Percentiles rank a stretch among this genome's conserved stretches.
phyloP scores from a whole-genome alignment of 2,797 vertebrate species.

The Pseudomugil tenellus region DNA sequence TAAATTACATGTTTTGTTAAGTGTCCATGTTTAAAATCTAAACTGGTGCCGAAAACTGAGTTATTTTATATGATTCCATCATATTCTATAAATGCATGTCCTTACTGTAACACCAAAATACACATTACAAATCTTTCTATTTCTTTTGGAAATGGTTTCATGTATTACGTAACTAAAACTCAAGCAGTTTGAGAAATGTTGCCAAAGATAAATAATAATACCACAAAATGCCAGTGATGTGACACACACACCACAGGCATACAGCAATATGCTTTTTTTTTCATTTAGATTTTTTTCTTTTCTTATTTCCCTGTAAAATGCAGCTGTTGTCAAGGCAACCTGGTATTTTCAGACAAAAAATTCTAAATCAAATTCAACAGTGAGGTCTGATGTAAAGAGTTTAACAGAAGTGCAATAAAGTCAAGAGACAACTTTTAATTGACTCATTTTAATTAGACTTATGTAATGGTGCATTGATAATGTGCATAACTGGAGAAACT shows the following conservation, averaged over 20 bases:
- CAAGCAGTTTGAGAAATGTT: background rate
- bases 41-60: background rate
- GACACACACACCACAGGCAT: background rate
- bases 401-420: slow-evolving; percentile 10
- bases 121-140: background rate
- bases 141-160: background rate
- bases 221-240: background rate
- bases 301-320: background rate
- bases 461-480: slow-evolving; percentile 15
- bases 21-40: background rate
- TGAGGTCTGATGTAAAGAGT: slow-evolving; percentile 10
- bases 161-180: background rate
- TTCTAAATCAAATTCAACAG: slow-evolving; percentile 5
- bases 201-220: background rate
- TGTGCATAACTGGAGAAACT: slow-evolving; percentile 19
- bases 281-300: no score
- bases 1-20: background rate
- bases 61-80: background rate
- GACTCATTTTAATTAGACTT: slow-evolving; percentile 27
- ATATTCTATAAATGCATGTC: background rate
- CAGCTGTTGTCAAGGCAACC: slow-evolving; percentile 11
- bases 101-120: background rate
- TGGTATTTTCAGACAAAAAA: slow-evolving; percentile 4
- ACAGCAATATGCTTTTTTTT: no score
- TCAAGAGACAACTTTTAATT: slow-evolving; percentile 37